Percentiles rank a stretch among this genome's conserved stretches.
phyloP scores from a whole-genome alignment of 1,140 invertebrate species.

The Psilanteris sp. region DNA sequence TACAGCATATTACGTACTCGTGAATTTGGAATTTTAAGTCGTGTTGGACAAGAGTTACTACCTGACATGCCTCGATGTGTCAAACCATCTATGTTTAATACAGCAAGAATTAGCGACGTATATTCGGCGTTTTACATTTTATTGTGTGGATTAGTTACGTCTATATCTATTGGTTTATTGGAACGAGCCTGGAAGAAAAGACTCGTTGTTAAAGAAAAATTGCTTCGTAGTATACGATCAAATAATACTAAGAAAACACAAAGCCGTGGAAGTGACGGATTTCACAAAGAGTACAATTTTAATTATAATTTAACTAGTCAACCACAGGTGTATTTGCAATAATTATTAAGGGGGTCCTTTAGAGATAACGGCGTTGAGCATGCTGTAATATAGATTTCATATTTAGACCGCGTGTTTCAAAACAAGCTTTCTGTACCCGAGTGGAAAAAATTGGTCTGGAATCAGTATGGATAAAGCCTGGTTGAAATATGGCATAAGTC shows the following conservation, averaged over 20 bases:
- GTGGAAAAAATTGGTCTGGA: no score
- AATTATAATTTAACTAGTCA: no score
- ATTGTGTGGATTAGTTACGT: constrained; percentile 65
- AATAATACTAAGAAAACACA: constrained; percentile 1
- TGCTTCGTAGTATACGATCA: constrained; percentile 21
- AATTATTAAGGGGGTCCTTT: no score
- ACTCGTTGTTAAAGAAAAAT: constrained; percentile 29
- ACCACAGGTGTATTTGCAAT: no score
- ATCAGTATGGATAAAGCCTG: no score
- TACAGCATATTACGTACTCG: constrained; percentile 74
- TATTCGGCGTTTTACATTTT: constrained; percentile 77
- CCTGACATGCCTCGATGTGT: constrained; percentile 74
- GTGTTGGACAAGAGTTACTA: constrained; percentile 72
- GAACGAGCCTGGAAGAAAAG: constrained; percentile 72
- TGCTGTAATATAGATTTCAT: no score
- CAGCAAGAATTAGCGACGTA: constrained; percentile 74
- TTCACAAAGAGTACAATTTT: no score
- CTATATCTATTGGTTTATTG: constrained; percentile 61
- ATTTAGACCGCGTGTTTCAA: no score
- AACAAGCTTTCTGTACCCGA: no score
- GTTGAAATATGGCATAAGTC: no score
- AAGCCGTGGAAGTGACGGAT: neutral
- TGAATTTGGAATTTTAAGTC: constrained; percentile 73
- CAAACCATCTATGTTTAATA: constrained; percentile 71
- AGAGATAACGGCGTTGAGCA: no score